These are phyloP conservation scores for Diaphora mendica DNA, from an alignment of 2,888 invertebrate genomes.

Conservation along the genomic window DNA sequence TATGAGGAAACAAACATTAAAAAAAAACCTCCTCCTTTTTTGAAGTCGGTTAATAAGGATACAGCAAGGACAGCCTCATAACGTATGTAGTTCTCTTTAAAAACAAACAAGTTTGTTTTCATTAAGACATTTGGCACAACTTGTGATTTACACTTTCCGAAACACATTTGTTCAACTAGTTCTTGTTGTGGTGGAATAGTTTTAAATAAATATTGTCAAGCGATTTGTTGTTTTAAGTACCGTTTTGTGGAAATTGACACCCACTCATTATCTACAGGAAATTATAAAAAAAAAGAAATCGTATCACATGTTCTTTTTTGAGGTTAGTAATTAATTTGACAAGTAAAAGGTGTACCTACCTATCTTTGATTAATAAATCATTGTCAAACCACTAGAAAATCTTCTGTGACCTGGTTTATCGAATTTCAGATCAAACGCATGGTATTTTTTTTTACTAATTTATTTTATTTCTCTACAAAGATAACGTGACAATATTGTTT, in stretches of 20 bases:
- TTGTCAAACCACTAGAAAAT: not conserved
- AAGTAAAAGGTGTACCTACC: conserved; percentile 2
- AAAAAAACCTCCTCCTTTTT: too few species aligned
- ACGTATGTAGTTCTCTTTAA: not conserved
- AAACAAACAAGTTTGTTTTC: not conserved
- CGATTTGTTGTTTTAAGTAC: conserved; percentile 12
- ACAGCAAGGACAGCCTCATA: not conserved
- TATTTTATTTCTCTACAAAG: too few species aligned
- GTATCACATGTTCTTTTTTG: not conserved
- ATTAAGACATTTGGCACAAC: not conserved
- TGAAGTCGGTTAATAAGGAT: too few species aligned
- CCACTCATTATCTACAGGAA: conserved; percentile 16
- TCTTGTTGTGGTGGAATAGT: conserved; percentile 6
- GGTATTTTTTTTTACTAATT: not conserved
- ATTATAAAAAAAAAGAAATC: conserved; percentile 3
- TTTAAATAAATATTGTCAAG: conserved; percentile 12
- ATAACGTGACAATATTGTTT: not conserved
- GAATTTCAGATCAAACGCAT: not conserved
- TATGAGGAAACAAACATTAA: too few species aligned
- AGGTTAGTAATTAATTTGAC: not conserved
- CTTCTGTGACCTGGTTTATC: not conserved
- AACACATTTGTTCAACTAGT: conserved; percentile 7
- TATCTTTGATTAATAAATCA: not conserved
- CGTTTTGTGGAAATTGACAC: conserved; percentile 7
- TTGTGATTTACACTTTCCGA: conserved; percentile 18